Base-by-base conservation (phyloP, 2,797 vertebrate species). In the Glossophaga mutica region DNA sequence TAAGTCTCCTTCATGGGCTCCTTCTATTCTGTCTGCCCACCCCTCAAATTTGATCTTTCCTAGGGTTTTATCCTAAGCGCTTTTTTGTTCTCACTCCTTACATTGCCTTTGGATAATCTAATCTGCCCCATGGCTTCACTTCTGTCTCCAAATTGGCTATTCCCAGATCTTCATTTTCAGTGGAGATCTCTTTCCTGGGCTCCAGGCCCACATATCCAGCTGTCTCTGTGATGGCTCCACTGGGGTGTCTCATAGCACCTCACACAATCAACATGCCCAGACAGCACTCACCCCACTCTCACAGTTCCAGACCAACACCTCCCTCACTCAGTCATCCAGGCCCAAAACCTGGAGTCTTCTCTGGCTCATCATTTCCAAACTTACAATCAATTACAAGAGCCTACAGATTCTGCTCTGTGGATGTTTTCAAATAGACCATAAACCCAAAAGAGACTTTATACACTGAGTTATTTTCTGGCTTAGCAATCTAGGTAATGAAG, bases 91-190 rank as follows among this genome's bases (percentile, higher is more conserved):
- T 86, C 84, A 42, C n/a, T 81, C 10, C 74, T 81, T 26, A 71
- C 26, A 34, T 37, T 90, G 65, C 62, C 73, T 94, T 78, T 37
- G 22, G 42, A 48, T 92, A 96, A 97, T 83, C 84, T 97, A 87
- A 95, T 84, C 73, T 95, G 71, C 84, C 71, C 87, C 37, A 46
- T 46, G 76, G 76, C 73, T 96, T 94, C 37, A 71, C 67, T 57
- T 95, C 76, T 77, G 44, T 91, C 74, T 97, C 88, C 26, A 76
- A 44, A 42, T 42, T 90, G 96, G 87, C 91, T 91, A 86, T 74
- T 94, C 94, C 88, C 42, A 89, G 48, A 77, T 87, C 70, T 81
- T 90, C 91, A 50, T 93, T 83, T 86, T 95, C 52, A 96, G 79
- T 52, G 22, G 37, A 74, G 46, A 84, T 94, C 39, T 62, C 44